These are phyloP conservation scores for Percina caprodes DNA, from an alignment of 2,113 vertebrate species.

Conservation along the genomic window DNA sequence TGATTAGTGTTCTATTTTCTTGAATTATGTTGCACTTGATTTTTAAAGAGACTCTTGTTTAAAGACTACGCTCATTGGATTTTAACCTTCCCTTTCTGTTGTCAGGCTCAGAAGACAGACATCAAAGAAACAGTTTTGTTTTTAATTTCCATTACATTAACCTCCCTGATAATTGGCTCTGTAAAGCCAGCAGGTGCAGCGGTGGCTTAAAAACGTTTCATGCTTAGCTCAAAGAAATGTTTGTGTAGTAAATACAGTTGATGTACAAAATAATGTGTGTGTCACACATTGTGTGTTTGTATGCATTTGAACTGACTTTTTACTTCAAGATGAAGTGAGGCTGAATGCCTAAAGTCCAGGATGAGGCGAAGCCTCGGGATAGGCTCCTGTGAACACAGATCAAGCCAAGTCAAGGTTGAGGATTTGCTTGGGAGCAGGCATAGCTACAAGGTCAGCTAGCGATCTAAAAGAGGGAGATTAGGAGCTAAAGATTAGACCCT, in stretches of 20 bases:
- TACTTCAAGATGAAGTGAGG: not conserved
- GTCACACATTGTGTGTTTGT: not conserved
- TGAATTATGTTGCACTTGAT: constrained; percentile 30
- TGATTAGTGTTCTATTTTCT: constrained; percentile 36
- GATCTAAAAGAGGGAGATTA: constrained; percentile 33
- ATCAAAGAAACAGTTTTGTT: constrained; percentile 68
- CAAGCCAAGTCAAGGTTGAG: constrained; percentile 55
- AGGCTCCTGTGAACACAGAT: constrained; percentile 26
- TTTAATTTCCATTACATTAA: constrained; percentile 63
- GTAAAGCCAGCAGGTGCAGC: constrained; percentile 47
- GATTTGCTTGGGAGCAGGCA: constrained; percentile 46
- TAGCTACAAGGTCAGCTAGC: constrained; percentile 43
- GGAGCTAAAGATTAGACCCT: constrained; percentile 49
- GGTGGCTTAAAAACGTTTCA: constrained; percentile 41
- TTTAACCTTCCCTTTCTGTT: constrained; percentile 62
- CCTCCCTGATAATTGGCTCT: constrained; percentile 54
- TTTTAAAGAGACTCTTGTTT: constrained; percentile 47
- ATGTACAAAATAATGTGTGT: constrained; percentile 11
- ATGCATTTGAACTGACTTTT: constrained; percentile 10
- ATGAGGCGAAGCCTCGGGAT: constrained; percentile 14
- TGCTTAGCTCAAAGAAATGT: constrained; percentile 7
- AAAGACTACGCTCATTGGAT: constrained; percentile 21
- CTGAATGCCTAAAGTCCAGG: constrained; percentile 18
- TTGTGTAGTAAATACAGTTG: not conserved
- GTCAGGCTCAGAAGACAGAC: constrained; percentile 51